Evolutionary conservation across 2,797 vertebrate species (phyloP), one percentile per base, ranked within the genome.

Genomic region (Kryptolebias ocellatus): DNA sequence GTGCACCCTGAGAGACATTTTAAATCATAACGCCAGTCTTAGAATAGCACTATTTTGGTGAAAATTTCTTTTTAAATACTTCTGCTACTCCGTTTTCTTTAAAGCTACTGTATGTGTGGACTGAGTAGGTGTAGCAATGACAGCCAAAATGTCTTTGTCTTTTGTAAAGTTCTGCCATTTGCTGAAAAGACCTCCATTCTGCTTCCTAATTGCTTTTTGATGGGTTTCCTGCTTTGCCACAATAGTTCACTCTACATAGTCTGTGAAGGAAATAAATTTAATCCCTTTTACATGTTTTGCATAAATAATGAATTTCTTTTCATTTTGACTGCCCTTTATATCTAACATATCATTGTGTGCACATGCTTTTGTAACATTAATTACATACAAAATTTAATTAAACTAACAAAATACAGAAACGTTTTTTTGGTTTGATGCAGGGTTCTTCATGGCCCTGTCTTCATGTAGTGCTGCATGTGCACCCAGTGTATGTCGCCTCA

Each of bases 171-270:
- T 39, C 37, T 39, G 10, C 37, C 66, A 54, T 51, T 61, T 39
- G 27, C 53, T 44, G 16, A 39, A 39, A 39, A 39, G 37, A 10
- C 42, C 2, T 62, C 65, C 18, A 49, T 53, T 49, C 59, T 37
- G 2, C 27, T 52, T 51, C 53, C 42, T 44, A 44, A 62, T 31
- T 65, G 31, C 24, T 57, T 76, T 39, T 57, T 29, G 68, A 72
- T 20, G 17, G 55, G 20, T 53, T 59, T 53, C 31, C 27, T 53
- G 24, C 29, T 64, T 27, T 9, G 37, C 37, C 37, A 11, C 37
- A 11, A 39, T 39, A 15, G 15, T 17, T 45, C 44, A 16, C 15
- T 17, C 15, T 7, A 17, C 15, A 17, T 16, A 45, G 16, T 39
- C 37, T 11, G 37, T 12, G 10, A 39, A 39, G 37, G 9, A 39